These are phyloP conservation scores for Cylas formicarius DNA, from an alignment of 1,140 invertebrate genomes.

Conservation along the genomic window DNA sequence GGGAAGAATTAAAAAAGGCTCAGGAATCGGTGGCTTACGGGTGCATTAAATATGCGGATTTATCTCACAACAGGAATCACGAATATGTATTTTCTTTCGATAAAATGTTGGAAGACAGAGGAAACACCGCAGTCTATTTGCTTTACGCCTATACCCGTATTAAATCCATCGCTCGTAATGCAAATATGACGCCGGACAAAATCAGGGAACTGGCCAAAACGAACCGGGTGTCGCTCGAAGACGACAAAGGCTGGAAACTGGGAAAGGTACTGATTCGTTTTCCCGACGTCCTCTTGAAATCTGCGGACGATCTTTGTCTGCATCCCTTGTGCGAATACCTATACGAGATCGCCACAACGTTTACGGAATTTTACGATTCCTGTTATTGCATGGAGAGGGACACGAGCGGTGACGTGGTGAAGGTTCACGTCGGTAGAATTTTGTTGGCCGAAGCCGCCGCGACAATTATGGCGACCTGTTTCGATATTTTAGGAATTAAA, in stretches of 20 bases:
- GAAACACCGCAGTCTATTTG: conserved; percentile 97
- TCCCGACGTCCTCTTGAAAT: conserved; percentile 79
- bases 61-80: conserved; percentile 86
- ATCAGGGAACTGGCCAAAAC: conserved; percentile 49
- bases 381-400: conserved; percentile 98
- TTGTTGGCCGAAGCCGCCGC: conserved; percentile 91
- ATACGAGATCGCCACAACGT: conserved; percentile 88
- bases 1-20: conserved; percentile 76
- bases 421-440: conserved; percentile 80
- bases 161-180: conserved; percentile 78
- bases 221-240: conserved; percentile 62
- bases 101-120: conserved; percentile 97
- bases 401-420: conserved; percentile 65
- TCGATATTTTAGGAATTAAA: conserved; percentile 86
- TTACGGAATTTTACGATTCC: conserved; percentile 95
- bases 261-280: conserved; percentile 82
- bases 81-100: conserved; percentile 99
- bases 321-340: conserved; percentile 93
- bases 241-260: conserved; percentile 93
- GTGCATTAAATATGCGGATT: conserved; percentile 98
- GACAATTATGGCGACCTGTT: conserved; percentile 75
- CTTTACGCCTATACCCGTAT: conserved; percentile 95
- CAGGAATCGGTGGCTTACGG: conserved; percentile 93
- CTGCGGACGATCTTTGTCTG: conserved; percentile 76
- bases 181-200: conserved; percentile 54